Base-by-base conservation (phyloP, 2,113 vertebrate genomes). In the Coryphaenoides rupestris region DNA sequence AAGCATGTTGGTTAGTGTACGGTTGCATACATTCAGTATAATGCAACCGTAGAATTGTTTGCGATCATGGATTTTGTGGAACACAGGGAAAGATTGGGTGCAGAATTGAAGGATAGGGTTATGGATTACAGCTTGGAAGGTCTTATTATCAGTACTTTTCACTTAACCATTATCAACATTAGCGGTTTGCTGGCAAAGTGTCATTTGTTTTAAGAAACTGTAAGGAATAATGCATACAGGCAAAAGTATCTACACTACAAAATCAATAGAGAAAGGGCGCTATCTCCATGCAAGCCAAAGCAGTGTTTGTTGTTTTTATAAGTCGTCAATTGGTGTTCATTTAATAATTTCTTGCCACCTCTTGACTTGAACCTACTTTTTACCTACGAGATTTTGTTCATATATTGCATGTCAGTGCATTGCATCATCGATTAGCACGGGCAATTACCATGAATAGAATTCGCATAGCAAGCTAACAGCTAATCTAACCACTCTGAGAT, bases 31-130 rank as follows among this genome's bases (percentile, higher is more conserved):
- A 76, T 64, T 74, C 62, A 73, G 70, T 61, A 66, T 67, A 54
- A 67, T 40, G 65, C 76, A 66, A 74, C 68, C 14, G 33, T 64
- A 68, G 80, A 77, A 66, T 59, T 66, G 56, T 47, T 60, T 46
- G 19, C 13, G 40, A 47, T 22, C 46, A 79, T 78, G 54, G 68
- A 63, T 58, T 76, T 82, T 62, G 63, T 68, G 69, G 66, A 74
- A 73, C 55, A 57, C 81, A 58, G 66, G 47, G 63, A 76, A 76
- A 24, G 69, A 75, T 45, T 69, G 23, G 54, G 65, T 78, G 81
- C 86, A 89, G 81, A 87, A 83, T 86, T 82, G 80, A 87, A 86
- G 81, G 80, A 84, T 70, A 79, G 81, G 78, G 76, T 73, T 73
- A 79, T 72, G 69, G 66, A 58, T 66, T 66, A 72, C 80, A 82